Percentiles rank a stretch among this genome's conserved stretches.
Conservation (phyloP, 1,140 invertebrate genomes). For the Drosophila prosaltans region DNA sequence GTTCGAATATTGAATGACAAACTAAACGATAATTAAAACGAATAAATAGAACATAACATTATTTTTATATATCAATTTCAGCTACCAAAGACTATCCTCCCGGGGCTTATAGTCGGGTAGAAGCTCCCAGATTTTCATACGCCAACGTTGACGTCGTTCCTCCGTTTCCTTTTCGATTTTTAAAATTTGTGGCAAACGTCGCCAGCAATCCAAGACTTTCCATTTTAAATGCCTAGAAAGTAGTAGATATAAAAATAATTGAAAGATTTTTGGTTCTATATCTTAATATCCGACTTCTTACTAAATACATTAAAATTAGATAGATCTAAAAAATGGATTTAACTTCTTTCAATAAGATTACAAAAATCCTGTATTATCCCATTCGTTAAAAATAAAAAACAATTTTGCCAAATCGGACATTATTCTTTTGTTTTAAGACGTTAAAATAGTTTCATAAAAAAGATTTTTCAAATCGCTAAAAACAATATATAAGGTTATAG, state of each 20-base stretch:
- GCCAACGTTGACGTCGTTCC: slow-evolving; percentile 86
- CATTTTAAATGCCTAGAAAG: slow-evolving; percentile 84
- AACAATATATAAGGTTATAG: too few species aligned
- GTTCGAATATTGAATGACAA: slow-evolving; percentile 6
- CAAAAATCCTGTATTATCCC: too few species aligned
- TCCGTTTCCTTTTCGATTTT: slow-evolving; percentile 86
- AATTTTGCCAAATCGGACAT: too few species aligned
- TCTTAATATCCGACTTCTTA: too few species aligned
- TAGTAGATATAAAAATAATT: too few species aligned
- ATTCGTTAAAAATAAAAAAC: too few species aligned
- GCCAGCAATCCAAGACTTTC: slow-evolving; percentile 86
- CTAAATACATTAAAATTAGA: too few species aligned
- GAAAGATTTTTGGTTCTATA: too few species aligned
- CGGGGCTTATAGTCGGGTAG: slow-evolving; percentile 86
- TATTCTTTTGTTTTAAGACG: too few species aligned
- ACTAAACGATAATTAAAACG: slow-evolving; percentile 23
- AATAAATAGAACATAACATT: slow-evolving; percentile 7
- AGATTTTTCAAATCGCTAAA: neutral
- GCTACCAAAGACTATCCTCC: slow-evolving; percentile 77
- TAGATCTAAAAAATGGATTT: too few species aligned
- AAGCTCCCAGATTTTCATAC: slow-evolving; percentile 87
- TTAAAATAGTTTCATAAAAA: too few species aligned
- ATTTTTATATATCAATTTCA: slow-evolving; percentile 52
- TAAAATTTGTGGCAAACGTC: slow-evolving; percentile 85
- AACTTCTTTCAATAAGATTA: too few species aligned